Percentiles rank a stretch among this genome's conserved stretches.
These are phyloP conservation scores for Plectropomus leopardus DNA, from an alignment of 2,113 vertebrate species.

Conservation along the genomic window DNA sequence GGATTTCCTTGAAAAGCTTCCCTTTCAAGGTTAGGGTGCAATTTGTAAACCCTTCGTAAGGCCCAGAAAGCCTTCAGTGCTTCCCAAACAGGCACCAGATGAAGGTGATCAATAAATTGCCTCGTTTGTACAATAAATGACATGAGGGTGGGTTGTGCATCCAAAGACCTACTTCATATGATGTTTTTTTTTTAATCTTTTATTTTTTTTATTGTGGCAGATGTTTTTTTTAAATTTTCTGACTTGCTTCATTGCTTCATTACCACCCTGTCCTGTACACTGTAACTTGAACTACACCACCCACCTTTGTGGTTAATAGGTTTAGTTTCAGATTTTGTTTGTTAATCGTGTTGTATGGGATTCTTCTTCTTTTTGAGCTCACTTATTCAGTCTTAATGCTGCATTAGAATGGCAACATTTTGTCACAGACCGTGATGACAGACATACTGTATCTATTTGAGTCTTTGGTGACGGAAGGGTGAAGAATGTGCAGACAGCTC, in stretches of 20 bases:
- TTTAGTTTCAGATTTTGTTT: conserved; percentile 8
- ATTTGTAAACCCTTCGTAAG: neutral
- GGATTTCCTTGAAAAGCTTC: conserved; percentile 4
- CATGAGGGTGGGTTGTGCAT: no score
- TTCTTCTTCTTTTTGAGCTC: neutral
- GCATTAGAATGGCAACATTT: neutral
- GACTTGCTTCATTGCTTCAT: neutral
- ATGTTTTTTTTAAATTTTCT: no score
- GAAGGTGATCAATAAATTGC: neutral
- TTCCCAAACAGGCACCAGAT: neutral
- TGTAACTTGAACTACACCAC: no score
- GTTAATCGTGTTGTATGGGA: neutral
- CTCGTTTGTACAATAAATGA: neutral
- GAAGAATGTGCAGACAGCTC: conserved; percentile 34
- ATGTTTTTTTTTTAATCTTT: no score
- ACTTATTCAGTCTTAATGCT: neutral
- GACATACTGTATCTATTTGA: conserved; percentile 18
- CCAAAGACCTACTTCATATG: no score
- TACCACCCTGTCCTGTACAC: no score
- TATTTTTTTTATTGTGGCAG: no score
- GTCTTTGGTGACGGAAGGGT: conserved; percentile 5
- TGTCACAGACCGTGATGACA: neutral
- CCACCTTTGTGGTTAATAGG: neutral
- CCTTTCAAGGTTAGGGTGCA: neutral
- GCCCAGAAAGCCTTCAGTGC: conserved; percentile 8